A percentile compares a stretch with the other conserved stretches of the same genome.
These are phyloP conservation scores for Stictocephala bisonia DNA, from an alignment of 2,888 invertebrate species.

Conservation along the genomic window DNA sequence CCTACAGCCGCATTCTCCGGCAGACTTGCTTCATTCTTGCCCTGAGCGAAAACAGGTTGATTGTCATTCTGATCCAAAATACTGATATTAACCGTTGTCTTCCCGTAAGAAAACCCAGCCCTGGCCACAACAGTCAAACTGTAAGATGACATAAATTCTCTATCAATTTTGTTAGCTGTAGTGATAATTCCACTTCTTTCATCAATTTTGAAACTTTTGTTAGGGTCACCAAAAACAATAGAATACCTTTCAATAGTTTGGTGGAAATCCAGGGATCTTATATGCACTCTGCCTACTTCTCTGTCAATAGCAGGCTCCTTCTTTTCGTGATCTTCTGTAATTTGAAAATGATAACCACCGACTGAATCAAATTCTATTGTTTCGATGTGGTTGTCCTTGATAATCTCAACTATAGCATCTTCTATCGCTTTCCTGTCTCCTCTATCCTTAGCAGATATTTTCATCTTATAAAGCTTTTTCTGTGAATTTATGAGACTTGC, in stretches of 20 bases:
- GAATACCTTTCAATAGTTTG: conserved; percentile 72
- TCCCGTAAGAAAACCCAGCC: conserved; percentile 79
- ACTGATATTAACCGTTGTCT: conserved; percentile 82
- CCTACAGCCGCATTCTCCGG: conserved; percentile 94
- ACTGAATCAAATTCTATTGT: conserved; percentile 80
- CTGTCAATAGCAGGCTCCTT: conserved; percentile 71
- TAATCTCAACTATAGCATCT: conserved; percentile 84
- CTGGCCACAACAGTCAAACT: conserved; percentile 84
- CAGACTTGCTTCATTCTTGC: conserved; percentile 81
- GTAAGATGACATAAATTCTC: conserved; percentile 83
- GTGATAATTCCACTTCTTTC: conserved; percentile 81
- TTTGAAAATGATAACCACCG: conserved; percentile 83
- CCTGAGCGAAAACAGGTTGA: conserved; percentile 83
- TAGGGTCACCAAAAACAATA: conserved; percentile 84
- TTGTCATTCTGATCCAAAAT: conserved; percentile 93
- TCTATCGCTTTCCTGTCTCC: conserved; percentile 79
- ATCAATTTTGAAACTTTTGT: conserved; percentile 83
- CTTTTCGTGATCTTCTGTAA: conserved; percentile 83
- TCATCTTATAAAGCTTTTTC: conserved; percentile 78
- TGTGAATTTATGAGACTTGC: conserved; percentile 73
- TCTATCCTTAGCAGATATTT: conserved; percentile 83
- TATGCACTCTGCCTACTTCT: conserved; percentile 81
- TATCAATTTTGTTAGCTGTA: conserved; percentile 83
- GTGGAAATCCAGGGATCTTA: conserved; percentile 64
- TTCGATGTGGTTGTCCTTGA: conserved; percentile 78